A percentile compares a stretch with the other conserved stretches of the same genome.
phyloP scores from a whole-genome alignment of 2,888 invertebrate genomes.

The Oscheius onirici region DNA sequence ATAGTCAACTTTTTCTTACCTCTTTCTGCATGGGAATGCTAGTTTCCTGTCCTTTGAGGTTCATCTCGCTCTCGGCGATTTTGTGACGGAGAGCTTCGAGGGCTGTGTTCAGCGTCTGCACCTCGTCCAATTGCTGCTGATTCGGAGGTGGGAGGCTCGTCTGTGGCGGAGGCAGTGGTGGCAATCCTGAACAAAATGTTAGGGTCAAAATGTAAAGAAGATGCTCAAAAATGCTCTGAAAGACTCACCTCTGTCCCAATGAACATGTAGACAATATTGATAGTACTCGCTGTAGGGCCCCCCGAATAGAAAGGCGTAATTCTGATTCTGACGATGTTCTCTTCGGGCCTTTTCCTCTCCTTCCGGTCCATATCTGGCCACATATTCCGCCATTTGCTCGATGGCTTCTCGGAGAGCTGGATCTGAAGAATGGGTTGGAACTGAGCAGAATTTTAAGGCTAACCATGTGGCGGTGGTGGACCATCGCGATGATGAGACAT shows the following conservation, averaged over 20 bases:
- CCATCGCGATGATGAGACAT: not conserved
- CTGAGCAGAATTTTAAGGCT: not conserved
- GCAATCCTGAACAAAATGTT: constrained; percentile 14
- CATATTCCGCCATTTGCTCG: constrained; percentile 97
- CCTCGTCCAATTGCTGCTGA: constrained; percentile 23
- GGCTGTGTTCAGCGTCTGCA: constrained; percentile 49
- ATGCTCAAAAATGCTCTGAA: too few species aligned
- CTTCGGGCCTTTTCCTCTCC: constrained; percentile 82
- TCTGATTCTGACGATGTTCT: constrained; percentile 92
- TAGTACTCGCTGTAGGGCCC: constrained; percentile 91
- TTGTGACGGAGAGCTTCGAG: constrained; percentile 75
- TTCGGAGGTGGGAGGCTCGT: constrained; percentile 38
- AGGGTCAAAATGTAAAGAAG: too few species aligned
- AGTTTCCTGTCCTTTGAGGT: constrained; percentile 92
- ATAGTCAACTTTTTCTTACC: constrained; percentile 50
- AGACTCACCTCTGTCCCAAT: constrained; percentile 16
- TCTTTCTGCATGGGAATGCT: constrained; percentile 86
- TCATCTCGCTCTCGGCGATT: constrained; percentile 93
- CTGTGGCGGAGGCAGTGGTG: constrained; percentile 17
- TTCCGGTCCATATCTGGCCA: constrained; percentile 97
- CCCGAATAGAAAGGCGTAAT: constrained; percentile 95
- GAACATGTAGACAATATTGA: constrained; percentile 74
- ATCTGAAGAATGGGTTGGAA: constrained; percentile 75
- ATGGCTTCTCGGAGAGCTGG: constrained; percentile 94
- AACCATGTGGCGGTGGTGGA: constrained; percentile 1